Evolutionary conservation across 2,113 vertebrate species (phyloP), one percentile per base, ranked within the genome.

Genomic region (Perccottus glenii): DNA sequence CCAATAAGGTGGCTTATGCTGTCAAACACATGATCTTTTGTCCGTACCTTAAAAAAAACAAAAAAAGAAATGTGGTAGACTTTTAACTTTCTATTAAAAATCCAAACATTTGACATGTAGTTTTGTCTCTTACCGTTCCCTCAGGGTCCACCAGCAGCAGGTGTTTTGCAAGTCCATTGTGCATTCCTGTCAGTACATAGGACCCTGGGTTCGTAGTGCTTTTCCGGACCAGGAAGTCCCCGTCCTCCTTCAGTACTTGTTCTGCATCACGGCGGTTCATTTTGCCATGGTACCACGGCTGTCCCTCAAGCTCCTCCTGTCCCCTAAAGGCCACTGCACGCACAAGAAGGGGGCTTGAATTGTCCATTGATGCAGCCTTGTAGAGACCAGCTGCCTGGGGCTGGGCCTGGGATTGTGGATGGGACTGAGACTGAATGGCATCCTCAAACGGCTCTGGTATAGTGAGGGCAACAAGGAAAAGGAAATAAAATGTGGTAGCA

Each of bases 1-100:
- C 93, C 95, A 90, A 99, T 98, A 78, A 99, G 95, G 83, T 99
- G 96, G 83, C 94, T 94, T 86, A 99, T 98, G 92, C 96, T 99
- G 87, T 99, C 95, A 78, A 99, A 99, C 74, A 97, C 82, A 80
- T 94, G 96, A 88, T 99, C 98, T 92, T 96, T 98, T 19, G 97
- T 98, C 83, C 96, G 95, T 85, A 99, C 93, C 98, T 99, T 91
- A 46, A 36, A 71, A 81, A 73, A 85, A 72, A 84, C 67, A 82
- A 19, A 78, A 2, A 76, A 1, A 55, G 0, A 4, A 5, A 43
- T 52, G 19, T 64, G 35, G n/a, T n/a, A n/a, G n/a, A 3, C 8
- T 35, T 27, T 27, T n/a, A 27, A 12, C 52, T 55, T 9, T n/a
- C 38, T 27, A 1, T 32, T n/a, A 15, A 44, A 4, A 11, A 43